Base-by-base conservation (phyloP, 2,797 vertebrate genomes). In the Valencia hispanica region DNA sequence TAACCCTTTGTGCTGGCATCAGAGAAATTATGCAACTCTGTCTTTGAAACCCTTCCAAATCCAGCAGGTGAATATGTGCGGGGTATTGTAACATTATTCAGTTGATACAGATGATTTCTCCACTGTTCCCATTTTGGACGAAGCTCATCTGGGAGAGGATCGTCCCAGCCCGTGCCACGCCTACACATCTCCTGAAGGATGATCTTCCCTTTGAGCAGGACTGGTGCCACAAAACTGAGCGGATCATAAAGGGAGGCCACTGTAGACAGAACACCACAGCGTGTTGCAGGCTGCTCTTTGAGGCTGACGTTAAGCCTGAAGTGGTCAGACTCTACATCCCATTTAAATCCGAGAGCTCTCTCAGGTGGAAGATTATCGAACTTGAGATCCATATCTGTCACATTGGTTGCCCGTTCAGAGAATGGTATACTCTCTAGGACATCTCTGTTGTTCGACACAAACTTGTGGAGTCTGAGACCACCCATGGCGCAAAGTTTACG, bases 181-280 rank as follows among this genome's bases (percentile, higher is more conserved):
- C 45, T 30, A 6, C 57, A 77, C 41, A 73, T 80, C 72, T 79
- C 70, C 18, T 79, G 66, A 20, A 68, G 66, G 20, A 81, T 27
- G 20, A 11, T 27, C 51, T 68, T 59, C 2, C 51, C 70, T 2
- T 3, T 72, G 18, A 83, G 77, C 27, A 76, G 6, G 12, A 77
- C 69, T 0, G 70, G 78, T 3, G 74, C 74, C 18, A 74, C 20
- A 61, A 77, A 11, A 7, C 27, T 32, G 3, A 70, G n/a, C 0
- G 65, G 75, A 30, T 73, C 57, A 32, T 18, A 53, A 7, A 79
- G n/a, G 6, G 73, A 72, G 5, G 79, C 70, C 36, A 79, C 39
- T 0, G n/a, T 69, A 0, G 30, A 83, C 1, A 79, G 9, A 17
- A 76, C 65, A 0, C 53, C 36, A 25, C 2, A 51, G 0, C 32